Percentiles rank a stretch among this genome's conserved stretches.
phyloP scores from a whole-genome alignment of 2,113 vertebrate species.

The Phoenicopterus ruber region DNA sequence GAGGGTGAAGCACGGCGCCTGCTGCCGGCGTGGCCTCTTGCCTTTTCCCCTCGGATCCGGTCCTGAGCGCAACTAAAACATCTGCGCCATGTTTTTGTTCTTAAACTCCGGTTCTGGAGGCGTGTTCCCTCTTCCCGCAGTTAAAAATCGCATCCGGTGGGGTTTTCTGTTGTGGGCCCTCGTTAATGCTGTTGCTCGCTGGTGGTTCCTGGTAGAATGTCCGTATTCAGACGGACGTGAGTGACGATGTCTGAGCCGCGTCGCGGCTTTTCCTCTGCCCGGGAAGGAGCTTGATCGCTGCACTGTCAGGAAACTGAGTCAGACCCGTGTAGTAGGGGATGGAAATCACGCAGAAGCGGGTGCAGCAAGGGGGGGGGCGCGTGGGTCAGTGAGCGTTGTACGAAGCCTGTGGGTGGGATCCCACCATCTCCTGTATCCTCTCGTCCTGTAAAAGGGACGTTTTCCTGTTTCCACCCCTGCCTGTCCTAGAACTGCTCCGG shows the following conservation, averaged over 20 bases:
- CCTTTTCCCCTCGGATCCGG: not conserved
- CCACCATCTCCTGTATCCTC: not conserved
- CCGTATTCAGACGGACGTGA: no score
- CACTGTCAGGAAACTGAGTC: not conserved
- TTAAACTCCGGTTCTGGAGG: not conserved
- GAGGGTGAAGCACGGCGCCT: not conserved
- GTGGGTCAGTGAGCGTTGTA: accelerated
- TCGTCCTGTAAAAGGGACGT: not conserved
- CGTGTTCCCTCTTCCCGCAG: not conserved
- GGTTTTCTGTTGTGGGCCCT: not conserved
- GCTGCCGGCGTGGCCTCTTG: not conserved
- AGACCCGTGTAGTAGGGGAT: not conserved
- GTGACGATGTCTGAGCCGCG: not conserved
- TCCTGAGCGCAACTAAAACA: not conserved
- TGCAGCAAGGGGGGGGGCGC: accelerated
- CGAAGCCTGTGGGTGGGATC: accelerated
- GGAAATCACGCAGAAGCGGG: not conserved
- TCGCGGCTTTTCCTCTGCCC: not conserved
- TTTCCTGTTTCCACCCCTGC: not conserved
- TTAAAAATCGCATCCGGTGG: not conserved
- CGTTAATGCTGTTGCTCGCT: not conserved
- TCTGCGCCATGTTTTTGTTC: not conserved
- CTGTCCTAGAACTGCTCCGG: not conserved
- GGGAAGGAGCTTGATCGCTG: not conserved
- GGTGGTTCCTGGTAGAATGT: not conserved